Conservation (phyloP, 2,888 invertebrate genomes). For the Drosophila koepferae region DNA sequence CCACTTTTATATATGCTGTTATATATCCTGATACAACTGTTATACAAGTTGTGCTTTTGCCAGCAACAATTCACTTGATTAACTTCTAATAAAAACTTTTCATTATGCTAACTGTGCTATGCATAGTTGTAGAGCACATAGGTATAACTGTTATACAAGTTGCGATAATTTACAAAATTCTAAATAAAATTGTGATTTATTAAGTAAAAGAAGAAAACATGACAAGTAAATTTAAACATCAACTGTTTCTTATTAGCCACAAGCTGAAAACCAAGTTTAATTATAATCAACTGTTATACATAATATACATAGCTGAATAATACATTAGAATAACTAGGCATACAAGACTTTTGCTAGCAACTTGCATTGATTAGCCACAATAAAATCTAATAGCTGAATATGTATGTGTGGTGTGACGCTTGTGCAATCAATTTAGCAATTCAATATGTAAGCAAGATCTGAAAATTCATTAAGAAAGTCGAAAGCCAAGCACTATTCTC, state of each 20-base stretch:
- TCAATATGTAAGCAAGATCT: constrained; percentile 37
- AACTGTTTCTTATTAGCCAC: neutral
- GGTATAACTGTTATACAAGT: too few species aligned
- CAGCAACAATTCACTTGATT: too few species aligned
- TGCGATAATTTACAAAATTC: too few species aligned
- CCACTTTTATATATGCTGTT: too few species aligned
- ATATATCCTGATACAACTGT: too few species aligned
- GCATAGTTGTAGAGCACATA: too few species aligned
- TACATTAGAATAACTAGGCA: neutral
- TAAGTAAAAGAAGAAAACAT: neutral
- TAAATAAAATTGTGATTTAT: too few species aligned
- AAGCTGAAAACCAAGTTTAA: neutral
- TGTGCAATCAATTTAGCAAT: constrained; percentile 48
- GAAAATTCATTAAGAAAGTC: constrained; percentile 73
- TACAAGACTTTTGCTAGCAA: constrained; percentile 1
- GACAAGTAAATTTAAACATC: neutral
- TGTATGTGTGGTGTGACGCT: neutral
- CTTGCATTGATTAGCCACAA: constrained; percentile 28
- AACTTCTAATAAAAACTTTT: too few species aligned
- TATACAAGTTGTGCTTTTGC: too few species aligned
- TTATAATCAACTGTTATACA: neutral
- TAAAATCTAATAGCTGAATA: neutral
- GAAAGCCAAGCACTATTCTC: constrained; percentile 28
- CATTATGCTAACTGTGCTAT: too few species aligned
- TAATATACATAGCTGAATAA: neutral